These are phyloP conservation scores for Dendroctonus valens DNA, from an alignment of 1,140 invertebrate genomes.

Conservation along the genomic window DNA sequence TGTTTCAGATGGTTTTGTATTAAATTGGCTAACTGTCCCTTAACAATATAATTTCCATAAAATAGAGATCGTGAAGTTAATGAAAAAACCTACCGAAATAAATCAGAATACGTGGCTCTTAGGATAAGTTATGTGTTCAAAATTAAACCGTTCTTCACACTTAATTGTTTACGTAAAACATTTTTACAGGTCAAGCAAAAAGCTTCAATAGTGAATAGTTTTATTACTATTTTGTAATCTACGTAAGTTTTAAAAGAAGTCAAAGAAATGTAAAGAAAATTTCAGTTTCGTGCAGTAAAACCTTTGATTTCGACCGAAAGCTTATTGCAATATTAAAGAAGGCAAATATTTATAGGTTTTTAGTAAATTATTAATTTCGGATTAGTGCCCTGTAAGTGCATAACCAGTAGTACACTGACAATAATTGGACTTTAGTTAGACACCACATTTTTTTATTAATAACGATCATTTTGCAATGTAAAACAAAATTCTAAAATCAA, in stretches of 20 bases:
- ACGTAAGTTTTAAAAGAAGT: slow-evolving; percentile 8
- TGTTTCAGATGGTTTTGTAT: neutral
- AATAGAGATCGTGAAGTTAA: slow-evolving; percentile 10
- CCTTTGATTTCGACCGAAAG: neutral
- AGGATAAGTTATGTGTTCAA: slow-evolving; percentile 22
- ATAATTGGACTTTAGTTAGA: no score
- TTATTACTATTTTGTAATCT: slow-evolving; percentile 17
- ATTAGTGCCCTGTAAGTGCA: no score
- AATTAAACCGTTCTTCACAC: slow-evolving; percentile 13
- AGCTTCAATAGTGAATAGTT: slow-evolving; percentile 28
- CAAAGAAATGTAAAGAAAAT: slow-evolving; percentile 9
- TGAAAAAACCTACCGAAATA: slow-evolving; percentile 9
- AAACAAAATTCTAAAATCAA: neutral
- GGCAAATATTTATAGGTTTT: no score
- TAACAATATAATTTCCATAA: slow-evolving; percentile 12
- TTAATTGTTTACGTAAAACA: slow-evolving; percentile 11
- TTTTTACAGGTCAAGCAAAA: slow-evolving; percentile 28
- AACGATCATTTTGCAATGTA: no score
- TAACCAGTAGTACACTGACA: no score
- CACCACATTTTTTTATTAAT: no score
- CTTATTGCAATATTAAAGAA: no score
- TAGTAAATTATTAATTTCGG: no score
- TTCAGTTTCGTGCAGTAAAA: slow-evolving; percentile 2
- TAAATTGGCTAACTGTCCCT: neutral
- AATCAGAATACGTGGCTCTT: slow-evolving; percentile 13